Conservation (phyloP, 2,113 vertebrate species). For the Corapipo altera region DNA sequence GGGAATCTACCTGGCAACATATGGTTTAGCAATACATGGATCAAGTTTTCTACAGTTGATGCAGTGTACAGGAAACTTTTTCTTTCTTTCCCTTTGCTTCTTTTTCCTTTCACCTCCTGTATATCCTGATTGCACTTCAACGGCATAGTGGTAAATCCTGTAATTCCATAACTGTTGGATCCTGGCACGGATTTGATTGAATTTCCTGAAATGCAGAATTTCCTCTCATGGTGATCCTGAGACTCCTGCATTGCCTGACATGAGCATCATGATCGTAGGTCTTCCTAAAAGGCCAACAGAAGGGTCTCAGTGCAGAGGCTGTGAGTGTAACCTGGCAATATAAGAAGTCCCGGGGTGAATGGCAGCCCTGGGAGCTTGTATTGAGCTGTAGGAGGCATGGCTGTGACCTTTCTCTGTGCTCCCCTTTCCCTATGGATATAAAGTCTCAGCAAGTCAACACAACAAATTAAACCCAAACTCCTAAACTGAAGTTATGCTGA, state of each 20-base stretch:
- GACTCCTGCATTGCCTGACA: neutral
- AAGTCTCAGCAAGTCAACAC: neutral
- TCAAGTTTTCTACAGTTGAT: neutral
- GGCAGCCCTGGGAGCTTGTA: neutral
- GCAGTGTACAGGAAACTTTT: neutral
- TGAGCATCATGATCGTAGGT: fast-evolving
- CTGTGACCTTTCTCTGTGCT: neutral
- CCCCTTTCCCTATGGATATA: neutral
- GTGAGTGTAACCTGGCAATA: neutral
- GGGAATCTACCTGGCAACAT: neutral
- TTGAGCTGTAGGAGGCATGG: neutral
- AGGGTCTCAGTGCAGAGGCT: neutral
- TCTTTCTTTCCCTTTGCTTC: neutral
- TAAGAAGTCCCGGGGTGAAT: fast-evolving
- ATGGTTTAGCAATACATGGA: neutral
- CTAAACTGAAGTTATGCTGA: neutral
- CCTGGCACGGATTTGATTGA: neutral
- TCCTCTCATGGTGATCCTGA: neutral
- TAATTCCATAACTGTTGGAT: neutral
- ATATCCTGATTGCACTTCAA: neutral
- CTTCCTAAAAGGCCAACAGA: neutral
- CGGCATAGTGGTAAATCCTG: neutral
- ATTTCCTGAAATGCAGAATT: neutral
- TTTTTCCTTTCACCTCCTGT: neutral
- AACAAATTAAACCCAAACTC: neutral